Percentiles rank a stretch among this genome's conserved stretches.
These are phyloP conservation scores for zebrafish (Danio rerio) DNA, from an alignment of 2,113 vertebrate genomes.

Conservation along the genomic window GRCz12tu NC_133197.1:23803501-23804000, in stretches of 20 bases:
- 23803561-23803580: slow-evolving; percentile 4
- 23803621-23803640: slow-evolving; percentile 11
- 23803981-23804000: slow-evolving; percentile 12
- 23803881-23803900: slow-evolving; percentile 24
- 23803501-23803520: neutral
- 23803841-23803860: slow-evolving; percentile 32
- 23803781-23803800: slow-evolving; percentile 16
- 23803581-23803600: neutral
- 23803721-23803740: slow-evolving; percentile 28
- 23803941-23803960: slow-evolving; percentile 32
- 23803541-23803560: neutral
- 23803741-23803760: slow-evolving; percentile 25
- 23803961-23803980: slow-evolving; percentile 14
- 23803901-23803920: slow-evolving; percentile 48
- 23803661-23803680: neutral
- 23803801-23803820: slow-evolving; percentile 37
- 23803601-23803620: slow-evolving; percentile 7
- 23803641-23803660: neutral
- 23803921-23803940: slow-evolving; percentile 43
- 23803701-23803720: slow-evolving; percentile 11
- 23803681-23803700: neutral
- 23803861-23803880: slow-evolving; percentile 28
- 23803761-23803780: slow-evolving; percentile 34
- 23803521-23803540: neutral
- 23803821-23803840: slow-evolving; percentile 35